Evolutionary conservation across 23 tunicate genomes (phyloP).

Genomic region (Halocynthia roretzi): DNA sequence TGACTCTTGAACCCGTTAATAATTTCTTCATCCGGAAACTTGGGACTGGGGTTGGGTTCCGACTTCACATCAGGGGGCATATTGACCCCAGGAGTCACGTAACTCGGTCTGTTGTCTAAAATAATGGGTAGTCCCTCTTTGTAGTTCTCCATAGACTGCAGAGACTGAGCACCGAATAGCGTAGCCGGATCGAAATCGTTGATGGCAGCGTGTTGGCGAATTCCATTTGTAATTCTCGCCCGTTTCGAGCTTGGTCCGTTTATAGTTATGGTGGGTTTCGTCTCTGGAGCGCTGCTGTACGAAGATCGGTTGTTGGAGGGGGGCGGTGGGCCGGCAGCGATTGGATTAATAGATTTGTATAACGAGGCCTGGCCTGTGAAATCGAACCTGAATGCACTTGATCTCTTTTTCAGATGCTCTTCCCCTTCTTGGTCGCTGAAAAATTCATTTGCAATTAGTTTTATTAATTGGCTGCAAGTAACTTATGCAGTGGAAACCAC

Average conservation of each 20-base stretch:
- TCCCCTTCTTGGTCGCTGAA: slow-evolving; percentile 90
- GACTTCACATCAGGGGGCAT: not conserved
- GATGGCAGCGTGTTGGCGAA: slow-evolving; percentile 5
- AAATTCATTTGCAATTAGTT: not conserved
- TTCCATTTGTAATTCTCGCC: slow-evolving; percentile 2
- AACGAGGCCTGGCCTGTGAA: slow-evolving; percentile 93
- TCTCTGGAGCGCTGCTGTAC: not conserved
- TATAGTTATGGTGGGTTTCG: not conserved
- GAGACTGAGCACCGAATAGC: slow-evolving; percentile 65
- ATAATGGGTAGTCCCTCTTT: slow-evolving; percentile 43
- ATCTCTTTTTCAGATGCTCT: slow-evolving; percentile 83
- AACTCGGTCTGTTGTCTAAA: not conserved
- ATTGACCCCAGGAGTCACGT: not conserved
- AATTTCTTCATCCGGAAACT: too few relatives aligned
- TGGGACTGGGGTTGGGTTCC: not conserved
- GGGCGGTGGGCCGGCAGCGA: slow-evolving; percentile 65
- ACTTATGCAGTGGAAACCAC: too few relatives aligned
- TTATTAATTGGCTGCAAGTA: too few relatives aligned
- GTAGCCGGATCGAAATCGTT: slow-evolving; percentile 52
- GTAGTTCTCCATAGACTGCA: slow-evolving; percentile 77
- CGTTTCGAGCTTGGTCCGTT: not conserved
- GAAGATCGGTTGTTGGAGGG: not conserved
- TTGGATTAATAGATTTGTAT: slow-evolving; percentile 82
- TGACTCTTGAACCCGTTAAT: too few relatives aligned
- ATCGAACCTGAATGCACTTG: slow-evolving; percentile 74